Percentiles rank a stretch among this genome's conserved stretches.
Evolutionary conservation across 2,888 invertebrate species (phyloP).

Genomic region (Ypsolopha sequella): DNA sequence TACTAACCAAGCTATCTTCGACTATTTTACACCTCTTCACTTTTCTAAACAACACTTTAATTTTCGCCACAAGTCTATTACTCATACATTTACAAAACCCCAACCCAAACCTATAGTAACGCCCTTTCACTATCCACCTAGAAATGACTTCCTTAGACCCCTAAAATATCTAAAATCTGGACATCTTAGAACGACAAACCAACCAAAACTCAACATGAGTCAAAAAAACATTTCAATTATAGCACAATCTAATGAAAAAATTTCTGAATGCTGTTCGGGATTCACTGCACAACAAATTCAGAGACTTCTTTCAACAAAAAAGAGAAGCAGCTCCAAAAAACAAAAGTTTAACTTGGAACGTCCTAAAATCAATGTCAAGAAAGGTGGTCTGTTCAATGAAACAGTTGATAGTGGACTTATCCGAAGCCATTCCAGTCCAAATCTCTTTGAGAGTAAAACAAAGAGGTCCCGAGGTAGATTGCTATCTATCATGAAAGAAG

Average conservation of each 20-base stretch:
- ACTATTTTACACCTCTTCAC: conserved; percentile 44
- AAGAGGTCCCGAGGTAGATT: conserved; percentile 25
- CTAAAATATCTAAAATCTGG: conserved; percentile 34
- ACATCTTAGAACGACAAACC: conserved; percentile 28
- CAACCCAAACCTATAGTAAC: conserved; percentile 25
- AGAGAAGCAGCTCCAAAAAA: conserved; percentile 51
- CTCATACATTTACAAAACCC: conserved; percentile 25
- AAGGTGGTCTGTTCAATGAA: conserved; percentile 42
- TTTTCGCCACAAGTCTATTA: conserved; percentile 24
- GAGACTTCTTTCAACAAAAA: conserved; percentile 48
- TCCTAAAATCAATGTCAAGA: conserved; percentile 31
- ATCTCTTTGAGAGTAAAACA: conserved; percentile 42
- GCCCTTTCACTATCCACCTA: conserved; percentile 28
- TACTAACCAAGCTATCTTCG: conserved; percentile 27
- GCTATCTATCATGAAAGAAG: conserved; percentile 48
- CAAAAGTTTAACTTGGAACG: conserved; percentile 33
- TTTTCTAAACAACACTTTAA: conserved; percentile 44
- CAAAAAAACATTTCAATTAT: conserved; percentile 36
- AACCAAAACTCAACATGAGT: conserved; percentile 24
- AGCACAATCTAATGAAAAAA: conserved; percentile 43
- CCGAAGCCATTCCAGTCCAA: conserved; percentile 53
- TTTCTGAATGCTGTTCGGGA: conserved; percentile 43
- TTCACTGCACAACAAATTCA: conserved; percentile 51
- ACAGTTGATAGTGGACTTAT: conserved; percentile 31
- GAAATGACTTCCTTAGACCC: conserved; percentile 45